Base-by-base conservation (phyloP, 2,888 invertebrate genomes). In the Xestia rhomboidea region DNA sequence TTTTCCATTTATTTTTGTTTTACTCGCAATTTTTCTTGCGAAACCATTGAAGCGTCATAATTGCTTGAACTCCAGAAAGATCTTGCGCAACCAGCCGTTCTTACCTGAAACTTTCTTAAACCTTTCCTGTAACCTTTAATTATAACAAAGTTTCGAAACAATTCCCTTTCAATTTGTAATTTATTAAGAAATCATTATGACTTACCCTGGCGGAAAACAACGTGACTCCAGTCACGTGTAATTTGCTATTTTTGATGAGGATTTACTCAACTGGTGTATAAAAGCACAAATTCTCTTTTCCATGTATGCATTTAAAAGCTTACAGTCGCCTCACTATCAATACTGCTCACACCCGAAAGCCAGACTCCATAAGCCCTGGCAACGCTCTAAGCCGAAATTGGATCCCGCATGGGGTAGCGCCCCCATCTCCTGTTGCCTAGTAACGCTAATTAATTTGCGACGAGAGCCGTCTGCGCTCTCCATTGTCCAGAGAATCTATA, bases 401-500 rank as follows among this genome's bases (percentile, higher is more conserved):
- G 15, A 81, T 63, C 63, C 15, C 49, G 13, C 38, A n/a, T 46
- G 60, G 64, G 34, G 62, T 51, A 66, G 60, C 54, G 5, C 71
- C 64, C 68, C 49, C 46, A 75, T 66, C 69, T 63, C 30, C n/a
- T 41, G 71, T 79, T 71, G 60, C 80, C 38, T 72, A 49, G 85
- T 49, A 75, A 75, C 71, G 68, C 38, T 69, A 71, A 82, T 81
- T 77, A 77, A 77, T 82, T 70, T 69, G 63, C 46, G 5, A 62
- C 30, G 27, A 76, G 34, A 81, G 15, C 66, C 2, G 54, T 68
- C 71, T 66, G 62, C 41, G 44, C 62, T 85, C 24, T 38, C 44
- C 18, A 6, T 18, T 70, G 70, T 63, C 18, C 34, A 63, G 21
- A 34, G 13, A 38, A 63, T 68, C 30, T 60, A 64, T 68, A 49